These are phyloP conservation scores for Bombylius major DNA, from an alignment of 2,888 invertebrate species.

Conservation along the genomic window DNA sequence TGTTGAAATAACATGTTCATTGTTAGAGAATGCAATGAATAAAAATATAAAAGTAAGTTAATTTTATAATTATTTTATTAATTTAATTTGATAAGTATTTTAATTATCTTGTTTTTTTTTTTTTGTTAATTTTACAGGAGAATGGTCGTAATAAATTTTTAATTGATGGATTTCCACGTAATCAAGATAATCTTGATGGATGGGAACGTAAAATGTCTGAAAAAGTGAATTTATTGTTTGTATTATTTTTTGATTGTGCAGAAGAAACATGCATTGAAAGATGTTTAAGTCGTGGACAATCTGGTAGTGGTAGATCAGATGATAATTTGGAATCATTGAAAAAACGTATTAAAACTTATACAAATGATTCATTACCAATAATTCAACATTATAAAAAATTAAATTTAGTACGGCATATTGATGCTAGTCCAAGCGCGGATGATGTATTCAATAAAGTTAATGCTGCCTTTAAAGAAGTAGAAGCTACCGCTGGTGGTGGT, in stretches of 20 bases:
- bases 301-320: constrained; percentile 84
- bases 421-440: constrained; percentile 53
- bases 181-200: constrained; percentile 90
- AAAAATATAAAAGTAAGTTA: constrained; percentile 22
- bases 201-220: constrained; percentile 78
- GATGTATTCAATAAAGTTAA: constrained; percentile 52
- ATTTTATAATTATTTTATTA: neutral
- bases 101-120: neutral
- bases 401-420: constrained; percentile 60
- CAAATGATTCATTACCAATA: constrained; percentile 79
- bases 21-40: constrained; percentile 73
- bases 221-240: constrained; percentile 72
- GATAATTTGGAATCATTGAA: constrained; percentile 82
- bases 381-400: constrained; percentile 63
- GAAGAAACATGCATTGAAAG: constrained; percentile 72
- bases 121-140: constrained; percentile 26
- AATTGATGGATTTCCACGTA: constrained; percentile 97
- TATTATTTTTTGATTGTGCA: constrained; percentile 85
- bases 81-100: no score
- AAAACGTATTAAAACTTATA: constrained; percentile 77
- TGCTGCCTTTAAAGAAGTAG: constrained; percentile 35
- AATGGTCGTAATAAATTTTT: constrained; percentile 65
- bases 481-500: neutral
- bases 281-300: constrained; percentile 75
- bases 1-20: constrained; percentile 92